phyloP scores from a whole-genome alignment of 1,140 invertebrate genomes.

The Drosophila guanche region DNA sequence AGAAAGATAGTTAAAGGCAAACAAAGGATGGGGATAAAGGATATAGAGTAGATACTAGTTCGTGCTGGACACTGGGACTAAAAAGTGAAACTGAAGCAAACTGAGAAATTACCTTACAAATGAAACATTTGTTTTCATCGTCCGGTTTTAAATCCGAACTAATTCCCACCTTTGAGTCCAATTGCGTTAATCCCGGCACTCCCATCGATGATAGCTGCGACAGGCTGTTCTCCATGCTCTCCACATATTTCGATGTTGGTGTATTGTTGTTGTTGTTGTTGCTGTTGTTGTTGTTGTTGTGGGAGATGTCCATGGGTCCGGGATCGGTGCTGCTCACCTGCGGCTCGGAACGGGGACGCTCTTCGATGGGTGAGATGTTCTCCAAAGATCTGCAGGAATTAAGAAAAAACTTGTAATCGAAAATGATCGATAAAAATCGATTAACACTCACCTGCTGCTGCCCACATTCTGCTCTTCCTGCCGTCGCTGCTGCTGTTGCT shows the following conservation, averaged over 20 bases:
- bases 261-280: slow-evolving; percentile 67
- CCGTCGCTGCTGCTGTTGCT: slow-evolving; percentile 67
- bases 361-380: slow-evolving; percentile 73
- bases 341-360: slow-evolving; percentile 77
- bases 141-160: slow-evolving; percentile 83
- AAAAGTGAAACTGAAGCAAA: slow-evolving; percentile 74
- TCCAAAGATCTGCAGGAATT: slow-evolving; percentile 54
- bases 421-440: neutral
- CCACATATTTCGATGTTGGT: slow-evolving; percentile 65
- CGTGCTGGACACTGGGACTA: slow-evolving; percentile 31
- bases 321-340: slow-evolving; percentile 80
- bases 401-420: neutral
- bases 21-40: neutral
- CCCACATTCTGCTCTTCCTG: slow-evolving; percentile 73
- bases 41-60: slow-evolving; percentile 3
- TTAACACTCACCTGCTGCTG: slow-evolving; percentile 66
- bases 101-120: slow-evolving; percentile 84
- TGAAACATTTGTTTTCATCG: slow-evolving; percentile 84
- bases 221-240: slow-evolving; percentile 71
- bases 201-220: slow-evolving; percentile 71
- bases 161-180: slow-evolving; percentile 83
- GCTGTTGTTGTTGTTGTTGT: slow-evolving; percentile 70
- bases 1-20: slow-evolving; percentile 18
- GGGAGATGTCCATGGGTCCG: slow-evolving; percentile 65
- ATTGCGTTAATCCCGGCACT: slow-evolving; percentile 79